A percentile compares a stretch with the other conserved stretches of the same genome.
phyloP scores from a whole-genome alignment of 2,888 invertebrate species.

The Monochamus alternatus region DNA sequence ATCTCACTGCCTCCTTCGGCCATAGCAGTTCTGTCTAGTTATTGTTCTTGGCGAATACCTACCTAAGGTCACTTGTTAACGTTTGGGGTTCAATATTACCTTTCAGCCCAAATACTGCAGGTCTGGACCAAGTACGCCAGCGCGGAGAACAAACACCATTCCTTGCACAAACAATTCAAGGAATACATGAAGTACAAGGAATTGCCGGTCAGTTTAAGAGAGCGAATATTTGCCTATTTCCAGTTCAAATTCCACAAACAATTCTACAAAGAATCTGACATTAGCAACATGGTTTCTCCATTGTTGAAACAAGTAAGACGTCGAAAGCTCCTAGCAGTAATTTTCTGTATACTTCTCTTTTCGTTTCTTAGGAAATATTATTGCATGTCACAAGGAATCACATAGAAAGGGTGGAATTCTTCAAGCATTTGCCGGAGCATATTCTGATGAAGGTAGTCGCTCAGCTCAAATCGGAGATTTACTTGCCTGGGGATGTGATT shows the following conservation, averaged over 20 bases:
- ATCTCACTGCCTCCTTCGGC: too few species aligned
- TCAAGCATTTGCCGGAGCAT: conserved; percentile 57
- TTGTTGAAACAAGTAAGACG: conserved; percentile 37
- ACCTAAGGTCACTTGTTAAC: too few species aligned
- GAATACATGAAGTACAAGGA: conserved; percentile 70
- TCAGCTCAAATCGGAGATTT: conserved; percentile 62
- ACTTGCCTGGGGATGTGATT: conserved; percentile 68
- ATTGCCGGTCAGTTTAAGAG: conserved; percentile 65
- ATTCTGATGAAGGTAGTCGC: conserved; percentile 25
- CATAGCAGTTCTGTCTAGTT: too few species aligned
- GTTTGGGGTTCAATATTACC: too few species aligned
- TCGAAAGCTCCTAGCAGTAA: background rate
- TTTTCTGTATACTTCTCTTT: background rate
- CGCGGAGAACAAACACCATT: conserved; percentile 59
- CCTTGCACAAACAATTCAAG: conserved; percentile 66
- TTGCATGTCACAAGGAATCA: conserved; percentile 65
- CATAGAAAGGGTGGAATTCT: conserved; percentile 66
- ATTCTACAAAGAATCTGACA: conserved; percentile 67
- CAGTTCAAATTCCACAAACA: conserved; percentile 68
- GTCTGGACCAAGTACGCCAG: conserved; percentile 57
- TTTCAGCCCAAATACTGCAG: conserved; percentile 57
- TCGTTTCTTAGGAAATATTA: conserved; percentile 63
- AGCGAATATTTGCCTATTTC: conserved; percentile 66
- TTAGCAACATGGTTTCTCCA: conserved; percentile 63
- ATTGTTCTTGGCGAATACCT: background rate